Evolutionary conservation across 2,113 vertebrate species (phyloP).

Genomic region (Ciconia boyciana): DNA sequence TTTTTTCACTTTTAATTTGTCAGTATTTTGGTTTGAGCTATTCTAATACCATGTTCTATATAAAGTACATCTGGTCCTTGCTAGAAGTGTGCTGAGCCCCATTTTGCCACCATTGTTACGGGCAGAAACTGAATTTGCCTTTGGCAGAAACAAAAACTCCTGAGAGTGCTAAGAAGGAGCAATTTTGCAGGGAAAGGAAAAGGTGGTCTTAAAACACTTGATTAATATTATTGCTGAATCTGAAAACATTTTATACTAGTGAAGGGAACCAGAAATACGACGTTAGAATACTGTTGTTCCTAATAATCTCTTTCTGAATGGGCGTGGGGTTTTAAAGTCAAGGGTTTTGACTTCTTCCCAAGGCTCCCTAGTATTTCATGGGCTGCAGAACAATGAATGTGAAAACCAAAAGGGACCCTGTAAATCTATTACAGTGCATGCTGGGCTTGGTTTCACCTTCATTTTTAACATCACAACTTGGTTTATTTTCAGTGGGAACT

Average conservation of each 20-base stretch:
- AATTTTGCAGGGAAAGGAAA: neutral
- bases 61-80: neutral
- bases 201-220: slow-evolving; percentile 28
- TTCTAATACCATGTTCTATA: neutral
- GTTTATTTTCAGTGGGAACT: neutral
- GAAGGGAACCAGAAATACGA: slow-evolving; percentile 18
- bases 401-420: neutral
- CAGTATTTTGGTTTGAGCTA: neutral
- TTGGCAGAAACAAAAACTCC: slow-evolving; percentile 31
- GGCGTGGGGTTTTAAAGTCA: neutral
- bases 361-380: neutral
- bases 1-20: neutral
- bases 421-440: neutral
- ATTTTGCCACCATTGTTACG: neutral
- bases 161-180: neutral
- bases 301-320: slow-evolving; percentile 11
- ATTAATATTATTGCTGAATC: slow-evolving; percentile 8
- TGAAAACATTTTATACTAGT: neutral
- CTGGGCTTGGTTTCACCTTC: neutral
- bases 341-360: slow-evolving; percentile 11
- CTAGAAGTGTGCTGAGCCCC: neutral
- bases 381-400: neutral
- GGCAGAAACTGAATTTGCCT: slow-evolving; percentile 4
- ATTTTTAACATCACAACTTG: neutral
- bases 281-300: neutral